Evolutionary conservation across 1,140 invertebrate species (phyloP), one percentile per base, ranked within the genome.

Genomic region (Drosophila parabipectinata): DNA sequence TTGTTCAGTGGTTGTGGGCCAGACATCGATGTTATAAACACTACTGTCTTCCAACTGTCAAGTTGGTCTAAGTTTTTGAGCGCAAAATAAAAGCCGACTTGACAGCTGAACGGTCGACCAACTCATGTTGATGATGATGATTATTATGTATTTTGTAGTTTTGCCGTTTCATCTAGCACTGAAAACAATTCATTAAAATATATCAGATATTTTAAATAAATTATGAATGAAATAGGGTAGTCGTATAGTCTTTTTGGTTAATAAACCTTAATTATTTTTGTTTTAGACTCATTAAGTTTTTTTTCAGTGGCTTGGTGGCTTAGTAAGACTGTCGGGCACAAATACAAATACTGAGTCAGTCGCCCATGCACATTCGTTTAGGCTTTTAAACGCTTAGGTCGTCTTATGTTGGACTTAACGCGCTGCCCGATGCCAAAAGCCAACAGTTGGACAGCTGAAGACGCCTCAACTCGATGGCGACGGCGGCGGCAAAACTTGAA

Each of bases 21-120:
- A 57, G 67, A 50, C 63, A 64, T 71, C 67, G 56, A 87, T 85
- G 83, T 76, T 82, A 88, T 87, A 87, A 88, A 88, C 79, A 87
- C 83, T 88, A 87, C 83, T 88, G 83, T 88, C 83, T 87, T 87
- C 83, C 83, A 88, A 83, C 83, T 87, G 83, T 87, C 83, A 83
- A 79, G 82, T 87, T 68, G 75, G 78, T 88, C 83, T 88, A 87
- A 87, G 82, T 87, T 88, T 75, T 87, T 87, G 83, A 87, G 79
- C 82, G 75, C 82, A 88, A 87, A 87, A 88, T 88, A 87, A 87
- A 88, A 82, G 83, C 83, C 82, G 72, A 82, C 83, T 79, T 88
- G 82, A 87, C 83, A 87, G 83, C 79, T 88, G 71, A 88, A 85
- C 81, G 73, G 77, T 80, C 75, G 72, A 47, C 55, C 47, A 53